phyloP scores from a whole-genome alignment of 2,113 vertebrate species.

The Thalassarche chlororhynchos region DNA sequence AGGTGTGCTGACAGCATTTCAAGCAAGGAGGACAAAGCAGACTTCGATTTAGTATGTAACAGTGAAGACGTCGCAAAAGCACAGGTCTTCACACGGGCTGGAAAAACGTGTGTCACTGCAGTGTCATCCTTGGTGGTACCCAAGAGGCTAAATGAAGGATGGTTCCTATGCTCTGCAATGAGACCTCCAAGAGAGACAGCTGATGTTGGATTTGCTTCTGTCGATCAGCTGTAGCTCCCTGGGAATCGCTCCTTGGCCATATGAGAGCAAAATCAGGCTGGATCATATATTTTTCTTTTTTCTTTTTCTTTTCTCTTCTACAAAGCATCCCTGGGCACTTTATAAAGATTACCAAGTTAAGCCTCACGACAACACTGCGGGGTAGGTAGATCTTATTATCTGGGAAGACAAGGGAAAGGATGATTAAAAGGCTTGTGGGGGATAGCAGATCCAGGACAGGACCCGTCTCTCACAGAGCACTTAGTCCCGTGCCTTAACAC shows the following conservation, averaged over 20 bases:
- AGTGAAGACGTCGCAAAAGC: background rate
- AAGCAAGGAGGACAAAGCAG: background rate
- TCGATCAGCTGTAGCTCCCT: background rate
- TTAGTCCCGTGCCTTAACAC: background rate
- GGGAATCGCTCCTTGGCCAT: background rate
- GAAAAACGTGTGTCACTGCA: background rate
- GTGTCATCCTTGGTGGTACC: background rate
- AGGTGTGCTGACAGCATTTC: background rate
- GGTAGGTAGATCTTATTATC: background rate
- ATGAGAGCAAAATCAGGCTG: background rate
- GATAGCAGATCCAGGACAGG: background rate
- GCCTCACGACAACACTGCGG: background rate
- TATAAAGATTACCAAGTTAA: background rate
- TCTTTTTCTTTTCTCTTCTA: background rate
- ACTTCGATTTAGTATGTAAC: too few relatives aligned
- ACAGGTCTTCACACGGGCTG: background rate
- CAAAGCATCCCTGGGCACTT: background rate
- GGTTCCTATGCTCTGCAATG: background rate
- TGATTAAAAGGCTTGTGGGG: background rate
- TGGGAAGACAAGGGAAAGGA: background rate
- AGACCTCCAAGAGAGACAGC: too few relatives aligned
- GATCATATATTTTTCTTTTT: rapidly evolving
- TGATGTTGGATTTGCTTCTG: background rate
- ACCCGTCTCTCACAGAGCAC: background rate
- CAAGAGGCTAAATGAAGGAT: rapidly evolving